Conservation (phyloP, 2,888 invertebrate genomes). For the Drosophila setosimentum region DNA sequence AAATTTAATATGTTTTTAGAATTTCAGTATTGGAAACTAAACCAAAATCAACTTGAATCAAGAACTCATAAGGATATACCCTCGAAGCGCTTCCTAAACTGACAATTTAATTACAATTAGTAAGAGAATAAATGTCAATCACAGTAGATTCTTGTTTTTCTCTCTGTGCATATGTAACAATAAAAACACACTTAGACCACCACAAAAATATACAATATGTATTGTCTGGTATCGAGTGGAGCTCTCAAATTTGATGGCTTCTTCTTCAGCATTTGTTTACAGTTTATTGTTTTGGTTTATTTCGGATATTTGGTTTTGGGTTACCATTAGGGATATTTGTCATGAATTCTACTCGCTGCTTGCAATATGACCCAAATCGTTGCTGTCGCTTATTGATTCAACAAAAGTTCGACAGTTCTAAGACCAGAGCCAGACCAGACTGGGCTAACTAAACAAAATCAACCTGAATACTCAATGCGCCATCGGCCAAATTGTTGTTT, state of each 20-base stretch:
- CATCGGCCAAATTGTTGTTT: conserved; percentile 68
- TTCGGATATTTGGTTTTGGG: conserved; percentile 58
- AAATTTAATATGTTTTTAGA: not conserved
- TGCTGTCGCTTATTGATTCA: conserved; percentile 85
- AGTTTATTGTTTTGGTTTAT: conserved; percentile 75
- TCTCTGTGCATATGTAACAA: not conserved
- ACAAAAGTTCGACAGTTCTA: conserved; percentile 82
- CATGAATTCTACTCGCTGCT: conserved; percentile 79
- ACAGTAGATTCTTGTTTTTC: not conserved
- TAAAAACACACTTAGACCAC: not conserved
- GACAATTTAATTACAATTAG: not conserved
- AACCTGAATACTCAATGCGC: conserved; percentile 42
- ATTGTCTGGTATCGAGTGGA: conserved; percentile 63
- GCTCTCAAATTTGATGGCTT: conserved; percentile 78
- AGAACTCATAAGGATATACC: not conserved
- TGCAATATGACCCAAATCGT: conserved; percentile 84
- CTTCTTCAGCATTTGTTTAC: conserved; percentile 72
- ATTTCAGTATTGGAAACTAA: not conserved
- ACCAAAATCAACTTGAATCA: too few relatives aligned
- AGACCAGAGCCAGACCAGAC: conserved; percentile 40
- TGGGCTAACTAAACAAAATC: conserved; percentile 5
- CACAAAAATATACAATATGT: conserved; percentile 38
- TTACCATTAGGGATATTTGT: conserved; percentile 82
- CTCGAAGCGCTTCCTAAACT: not conserved
- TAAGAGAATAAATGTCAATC: not conserved